Evolutionary conservation across 2,888 invertebrate species (phyloP).

Genomic region (Nudaria mundana): DNA sequence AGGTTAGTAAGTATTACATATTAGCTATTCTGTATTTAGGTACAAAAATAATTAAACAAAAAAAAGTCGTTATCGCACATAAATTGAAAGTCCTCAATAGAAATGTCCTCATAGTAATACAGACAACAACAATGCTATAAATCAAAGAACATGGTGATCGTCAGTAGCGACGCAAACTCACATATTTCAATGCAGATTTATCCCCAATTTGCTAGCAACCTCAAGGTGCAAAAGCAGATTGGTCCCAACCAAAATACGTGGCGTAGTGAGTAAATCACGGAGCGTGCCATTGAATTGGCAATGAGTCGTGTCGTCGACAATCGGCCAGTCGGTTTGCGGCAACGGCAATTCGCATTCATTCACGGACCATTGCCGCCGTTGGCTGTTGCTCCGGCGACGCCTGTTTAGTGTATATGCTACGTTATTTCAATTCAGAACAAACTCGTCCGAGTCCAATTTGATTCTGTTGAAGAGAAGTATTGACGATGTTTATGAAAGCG

Average conservation of each 20-base stretch:
- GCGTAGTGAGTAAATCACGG: conserved; percentile 54
- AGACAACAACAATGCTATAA: too few relatives aligned
- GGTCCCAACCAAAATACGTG: conserved; percentile 41
- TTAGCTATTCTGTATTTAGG: too few relatives aligned
- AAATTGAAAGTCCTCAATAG: too few relatives aligned
- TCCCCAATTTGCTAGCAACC: conserved; percentile 4
- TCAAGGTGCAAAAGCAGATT: conserved; percentile 28
- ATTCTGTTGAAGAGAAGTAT: neutral
- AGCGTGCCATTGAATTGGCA: conserved; percentile 52
- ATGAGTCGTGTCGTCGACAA: conserved; percentile 72
- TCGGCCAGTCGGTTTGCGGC: conserved; percentile 68
- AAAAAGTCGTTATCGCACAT: too few relatives aligned
- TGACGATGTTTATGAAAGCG: neutral
- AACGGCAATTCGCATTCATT: conserved; percentile 67
- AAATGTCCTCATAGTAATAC: too few relatives aligned
- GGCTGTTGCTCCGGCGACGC: conserved; percentile 41
- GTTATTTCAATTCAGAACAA: conserved; percentile 62
- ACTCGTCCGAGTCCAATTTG: conserved; percentile 9
- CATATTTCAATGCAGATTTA: conserved; percentile 10
- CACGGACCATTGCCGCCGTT: conserved; percentile 47
- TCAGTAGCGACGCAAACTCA: conserved; percentile 3
- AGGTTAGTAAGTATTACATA: too few relatives aligned
- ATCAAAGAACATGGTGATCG: too few relatives aligned
- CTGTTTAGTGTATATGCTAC: conserved; percentile 48
- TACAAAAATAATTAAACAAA: too few relatives aligned